phyloP scores from a whole-genome alignment of 1,140 invertebrate genomes.

The Halesus radiatus region DNA sequence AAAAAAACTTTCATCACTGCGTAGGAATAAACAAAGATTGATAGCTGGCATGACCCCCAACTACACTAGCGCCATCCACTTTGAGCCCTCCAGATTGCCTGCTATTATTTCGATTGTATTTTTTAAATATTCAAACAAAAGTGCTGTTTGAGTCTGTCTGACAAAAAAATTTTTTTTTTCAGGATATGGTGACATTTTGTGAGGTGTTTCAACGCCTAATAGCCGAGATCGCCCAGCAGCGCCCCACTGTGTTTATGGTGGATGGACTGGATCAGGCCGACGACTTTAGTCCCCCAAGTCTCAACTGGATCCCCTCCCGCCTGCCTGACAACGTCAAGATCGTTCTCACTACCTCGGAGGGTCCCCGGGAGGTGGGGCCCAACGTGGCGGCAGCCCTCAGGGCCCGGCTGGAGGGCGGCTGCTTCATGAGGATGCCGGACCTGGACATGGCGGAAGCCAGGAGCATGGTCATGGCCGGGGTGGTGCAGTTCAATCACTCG shows the following conservation, averaged over 20 bases:
- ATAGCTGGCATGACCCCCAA: too few relatives aligned
- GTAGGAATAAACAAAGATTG: too few relatives aligned
- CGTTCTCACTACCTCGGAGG: slow-evolving; percentile 78
- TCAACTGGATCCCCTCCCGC: slow-evolving; percentile 78
- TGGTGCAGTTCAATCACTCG: slow-evolving; percentile 75
- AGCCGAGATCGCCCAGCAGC: slow-evolving; percentile 68
- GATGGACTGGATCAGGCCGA: slow-evolving; percentile 81
- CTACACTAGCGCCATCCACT: too few relatives aligned
- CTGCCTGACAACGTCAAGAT: slow-evolving; percentile 80
- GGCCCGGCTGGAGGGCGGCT: slow-evolving; percentile 62
- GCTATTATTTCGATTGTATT: too few relatives aligned
- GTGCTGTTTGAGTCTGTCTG: too few relatives aligned
- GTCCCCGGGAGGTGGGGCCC: slow-evolving; percentile 65
- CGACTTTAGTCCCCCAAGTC: slow-evolving; percentile 64
- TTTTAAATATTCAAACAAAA: too few relatives aligned
- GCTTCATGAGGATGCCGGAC: slow-evolving; percentile 67
- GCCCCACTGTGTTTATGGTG: slow-evolving; percentile 77
- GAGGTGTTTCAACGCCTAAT: slow-evolving; percentile 70
- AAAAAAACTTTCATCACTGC: too few relatives aligned
- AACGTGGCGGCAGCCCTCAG: slow-evolving; percentile 61
- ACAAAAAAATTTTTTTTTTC: too few relatives aligned
- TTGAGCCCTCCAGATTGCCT: too few relatives aligned
- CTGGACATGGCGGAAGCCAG: slow-evolving; percentile 69
- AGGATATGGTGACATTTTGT: slow-evolving; percentile 71
- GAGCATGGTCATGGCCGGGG: slow-evolving; percentile 70